These are phyloP conservation scores for Hypotaenidia philippensis DNA, from an alignment of 2,797 vertebrate species.

Conservation along the genomic window DNA sequence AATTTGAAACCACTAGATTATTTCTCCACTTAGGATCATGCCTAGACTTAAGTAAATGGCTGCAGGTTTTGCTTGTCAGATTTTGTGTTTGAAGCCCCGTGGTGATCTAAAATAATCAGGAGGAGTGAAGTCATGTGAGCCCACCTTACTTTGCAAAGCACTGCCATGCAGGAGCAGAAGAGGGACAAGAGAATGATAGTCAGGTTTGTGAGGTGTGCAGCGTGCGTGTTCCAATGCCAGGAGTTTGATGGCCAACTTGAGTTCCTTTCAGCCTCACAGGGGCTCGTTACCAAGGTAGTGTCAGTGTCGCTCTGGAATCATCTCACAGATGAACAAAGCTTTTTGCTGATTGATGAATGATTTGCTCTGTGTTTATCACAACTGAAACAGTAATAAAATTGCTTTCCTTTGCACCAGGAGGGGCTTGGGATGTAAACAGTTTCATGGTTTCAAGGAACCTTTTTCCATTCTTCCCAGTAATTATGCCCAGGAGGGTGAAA, in stretches of 20 bases:
- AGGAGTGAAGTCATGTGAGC: not conserved
- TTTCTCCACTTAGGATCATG: not conserved
- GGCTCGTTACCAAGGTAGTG: not conserved
- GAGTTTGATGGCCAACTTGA: not conserved
- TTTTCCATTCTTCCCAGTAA: conserved; percentile 21
- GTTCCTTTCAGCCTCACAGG: not conserved
- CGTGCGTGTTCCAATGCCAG: not conserved
- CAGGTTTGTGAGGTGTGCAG: not conserved
- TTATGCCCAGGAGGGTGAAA: conserved; percentile 52
- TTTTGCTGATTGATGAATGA: conserved; percentile 10
- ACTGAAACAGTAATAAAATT: not conserved
- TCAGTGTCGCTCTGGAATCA: not conserved
- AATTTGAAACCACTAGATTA: not conserved
- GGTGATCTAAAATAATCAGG: not conserved
- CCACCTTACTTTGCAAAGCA: not conserved
- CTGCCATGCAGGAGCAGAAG: not conserved
- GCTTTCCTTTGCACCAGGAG: conserved; percentile 50
- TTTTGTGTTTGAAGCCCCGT: not conserved
- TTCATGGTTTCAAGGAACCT: conserved; percentile 17
- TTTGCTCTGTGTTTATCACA: not conserved
- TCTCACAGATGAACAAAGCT: not conserved
- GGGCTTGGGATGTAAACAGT: conserved; percentile 10
- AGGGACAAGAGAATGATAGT: not conserved
- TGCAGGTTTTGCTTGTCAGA: not conserved
- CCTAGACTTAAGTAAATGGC: not conserved